Percentiles rank a stretch among this genome's conserved stretches.
These are phyloP conservation scores for Ceyx margarethae DNA, from an alignment of 2,113 vertebrate species.

Conservation along the genomic window DNA sequence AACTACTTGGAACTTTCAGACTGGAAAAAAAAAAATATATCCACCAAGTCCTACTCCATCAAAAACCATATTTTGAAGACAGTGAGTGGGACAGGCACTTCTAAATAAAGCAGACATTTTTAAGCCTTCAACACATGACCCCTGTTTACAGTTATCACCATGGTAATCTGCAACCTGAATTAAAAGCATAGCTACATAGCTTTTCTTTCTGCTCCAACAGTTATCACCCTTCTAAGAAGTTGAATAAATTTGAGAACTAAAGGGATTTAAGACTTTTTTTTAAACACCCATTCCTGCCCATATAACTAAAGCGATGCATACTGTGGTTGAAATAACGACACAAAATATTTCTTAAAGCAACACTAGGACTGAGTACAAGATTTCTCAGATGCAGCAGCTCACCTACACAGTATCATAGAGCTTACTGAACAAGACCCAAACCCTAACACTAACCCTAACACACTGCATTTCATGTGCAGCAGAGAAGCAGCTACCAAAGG, in stretches of 20 bases:
- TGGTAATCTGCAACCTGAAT: not conserved
- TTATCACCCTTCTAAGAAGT: not conserved
- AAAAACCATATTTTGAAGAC: not conserved
- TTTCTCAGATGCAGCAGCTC: not conserved
- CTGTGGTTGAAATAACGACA: not conserved
- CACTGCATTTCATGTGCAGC: not conserved
- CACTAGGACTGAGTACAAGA: rapidly evolving
- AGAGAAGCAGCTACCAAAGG: not conserved
- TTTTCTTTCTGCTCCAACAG: not conserved
- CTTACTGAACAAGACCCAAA: not conserved
- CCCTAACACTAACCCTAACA: not conserved
- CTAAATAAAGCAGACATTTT: not conserved
- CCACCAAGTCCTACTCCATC: not conserved
- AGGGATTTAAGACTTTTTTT: not conserved
- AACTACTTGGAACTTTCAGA: not conserved
- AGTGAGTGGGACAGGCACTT: not conserved
- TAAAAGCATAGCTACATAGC: not conserved
- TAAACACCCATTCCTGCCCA: not conserved
- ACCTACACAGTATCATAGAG: not conserved
- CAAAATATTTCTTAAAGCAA: not conserved
- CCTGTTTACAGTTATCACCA: not conserved
- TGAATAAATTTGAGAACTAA: not conserved
- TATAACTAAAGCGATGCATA: not conserved
- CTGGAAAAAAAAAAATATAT: not conserved
- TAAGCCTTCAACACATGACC: not conserved